Conservation (phyloP, 2,113 vertebrate species). For the Mohoua ochrocephala region DNA sequence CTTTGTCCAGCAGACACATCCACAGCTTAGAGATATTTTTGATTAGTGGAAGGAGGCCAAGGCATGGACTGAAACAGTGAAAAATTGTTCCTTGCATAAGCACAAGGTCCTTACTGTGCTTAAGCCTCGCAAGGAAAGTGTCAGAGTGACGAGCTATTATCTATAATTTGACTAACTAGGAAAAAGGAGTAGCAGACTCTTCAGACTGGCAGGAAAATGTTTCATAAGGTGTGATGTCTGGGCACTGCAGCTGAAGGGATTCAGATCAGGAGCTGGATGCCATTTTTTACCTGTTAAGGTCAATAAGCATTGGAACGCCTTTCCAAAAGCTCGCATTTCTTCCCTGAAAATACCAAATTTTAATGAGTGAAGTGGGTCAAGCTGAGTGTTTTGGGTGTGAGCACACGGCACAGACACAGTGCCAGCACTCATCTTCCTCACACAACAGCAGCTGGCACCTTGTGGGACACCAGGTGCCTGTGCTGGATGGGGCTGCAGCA, state of each 20-base stretch:
- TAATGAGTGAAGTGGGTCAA: background rate
- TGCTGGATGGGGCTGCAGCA: background rate
- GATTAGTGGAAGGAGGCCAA: background rate
- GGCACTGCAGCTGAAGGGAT: background rate
- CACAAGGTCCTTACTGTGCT: background rate
- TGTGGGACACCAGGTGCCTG: background rate
- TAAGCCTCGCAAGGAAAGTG: background rate
- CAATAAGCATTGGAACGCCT: background rate
- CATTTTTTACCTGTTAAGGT: background rate
- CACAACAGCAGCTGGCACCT: background rate
- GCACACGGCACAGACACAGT: background rate
- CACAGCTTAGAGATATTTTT: background rate
- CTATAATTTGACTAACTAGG: background rate
- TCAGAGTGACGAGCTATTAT: background rate
- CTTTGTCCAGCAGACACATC: background rate
- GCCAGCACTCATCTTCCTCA: background rate
- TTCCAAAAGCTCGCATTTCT: background rate
- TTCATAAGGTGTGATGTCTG: background rate
- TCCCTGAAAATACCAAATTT: background rate
- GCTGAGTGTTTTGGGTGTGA: background rate
- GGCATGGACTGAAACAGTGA: background rate
- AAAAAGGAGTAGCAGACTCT: background rate
- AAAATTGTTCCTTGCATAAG: background rate
- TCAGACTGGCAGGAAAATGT: background rate
- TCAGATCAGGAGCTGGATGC: background rate